Conservation (phyloP, 1,140 invertebrate species). For the Mesaphorura yosii region DNA sequence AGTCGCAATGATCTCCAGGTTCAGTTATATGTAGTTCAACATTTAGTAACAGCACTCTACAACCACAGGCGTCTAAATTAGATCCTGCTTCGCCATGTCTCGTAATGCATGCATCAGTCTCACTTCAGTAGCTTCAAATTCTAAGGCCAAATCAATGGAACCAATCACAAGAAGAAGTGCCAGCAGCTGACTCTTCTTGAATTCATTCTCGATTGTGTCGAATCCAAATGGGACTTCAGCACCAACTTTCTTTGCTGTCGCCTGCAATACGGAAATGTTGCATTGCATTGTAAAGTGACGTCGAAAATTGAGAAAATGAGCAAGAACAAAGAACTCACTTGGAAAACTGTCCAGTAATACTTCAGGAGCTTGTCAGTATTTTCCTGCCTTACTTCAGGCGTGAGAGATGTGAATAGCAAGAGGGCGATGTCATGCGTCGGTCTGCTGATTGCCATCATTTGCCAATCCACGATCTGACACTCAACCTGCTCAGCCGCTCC, state of each 20-base stretch:
- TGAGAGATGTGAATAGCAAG: conserved; percentile 61
- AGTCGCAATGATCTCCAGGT: too few relatives aligned
- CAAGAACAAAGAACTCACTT: conserved; percentile 10
- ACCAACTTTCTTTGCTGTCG: conserved; percentile 37
- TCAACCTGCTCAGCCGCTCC: conserved; percentile 22
- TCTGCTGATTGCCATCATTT: conserved; percentile 53
- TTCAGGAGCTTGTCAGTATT: conserved; percentile 51
- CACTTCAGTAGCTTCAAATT: conserved; percentile 18
- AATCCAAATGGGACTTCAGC: conserved; percentile 35
- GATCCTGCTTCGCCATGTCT: conserved; percentile 26
- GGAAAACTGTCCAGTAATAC: conserved; percentile 52
- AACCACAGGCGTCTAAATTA: too few relatives aligned
- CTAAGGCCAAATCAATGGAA: conserved; percentile 48
- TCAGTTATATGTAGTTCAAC: too few relatives aligned
- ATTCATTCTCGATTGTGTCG: conserved; percentile 40
- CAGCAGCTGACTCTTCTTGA: conserved; percentile 55
- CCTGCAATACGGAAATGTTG: conserved; percentile 11
- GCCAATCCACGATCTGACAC: conserved; percentile 65
- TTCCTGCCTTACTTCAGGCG: conserved; percentile 52
- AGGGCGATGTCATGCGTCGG: conserved; percentile 66
- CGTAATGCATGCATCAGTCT: conserved; percentile 23
- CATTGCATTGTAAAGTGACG: neutral
- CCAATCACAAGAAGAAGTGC: conserved; percentile 64
- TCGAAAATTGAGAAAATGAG: neutral
- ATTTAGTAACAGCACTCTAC: too few relatives aligned